Evolutionary conservation across 2,113 vertebrate genomes (phyloP), one percentile per base, ranked within the genome.

Genomic region (Cyprinodon brontotheroides): DNA sequence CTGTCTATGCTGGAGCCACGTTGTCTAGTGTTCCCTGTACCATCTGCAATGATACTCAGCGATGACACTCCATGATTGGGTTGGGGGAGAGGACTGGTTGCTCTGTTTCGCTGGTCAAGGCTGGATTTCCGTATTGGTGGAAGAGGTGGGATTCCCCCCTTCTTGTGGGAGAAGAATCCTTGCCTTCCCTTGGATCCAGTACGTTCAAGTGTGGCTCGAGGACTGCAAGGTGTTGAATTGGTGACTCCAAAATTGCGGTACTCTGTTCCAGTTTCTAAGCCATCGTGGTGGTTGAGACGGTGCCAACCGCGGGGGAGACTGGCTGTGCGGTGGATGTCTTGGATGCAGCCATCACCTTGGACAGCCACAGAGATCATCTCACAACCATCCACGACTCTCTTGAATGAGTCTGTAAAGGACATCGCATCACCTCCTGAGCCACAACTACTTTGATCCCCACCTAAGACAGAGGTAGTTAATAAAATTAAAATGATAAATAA

Each of bases 111-210:
- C 91, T 98, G 96, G 76, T 99, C 98, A 65, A 99, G 89, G 89
- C 98, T 99, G 47, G 98, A 99, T 87, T 98, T 99, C 10, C 98
- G 94, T 41, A 99, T 91, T 0, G 98, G 98, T 11, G 98, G 98
- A 60, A 98, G 82, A 0, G 98, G 98, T 10, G 98, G 98, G 0
- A 93, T 96, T 69, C 96, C 98, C 8, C 96, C 97, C 90, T 97
- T 98, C 77, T 95, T 97, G 63, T 96, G 95, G 74, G 95, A 92
- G 61, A 97, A 95, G 77, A 97, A 92, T n/a, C 95, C 92, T 40
- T 95, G 96, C 86, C 95, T 97, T 39, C 95, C 96, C 7, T 93
- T 96, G 0, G 92, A 94, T 22, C 94, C 91, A 75, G 95, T 95
- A 65, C 94, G 94, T 80, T 99, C 98, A 50, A 97, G 94, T 13